Evolutionary conservation across 2,888 invertebrate genomes (phyloP), one percentile per base, ranked within the genome.

Genomic region (Timema cristinae): DNA sequence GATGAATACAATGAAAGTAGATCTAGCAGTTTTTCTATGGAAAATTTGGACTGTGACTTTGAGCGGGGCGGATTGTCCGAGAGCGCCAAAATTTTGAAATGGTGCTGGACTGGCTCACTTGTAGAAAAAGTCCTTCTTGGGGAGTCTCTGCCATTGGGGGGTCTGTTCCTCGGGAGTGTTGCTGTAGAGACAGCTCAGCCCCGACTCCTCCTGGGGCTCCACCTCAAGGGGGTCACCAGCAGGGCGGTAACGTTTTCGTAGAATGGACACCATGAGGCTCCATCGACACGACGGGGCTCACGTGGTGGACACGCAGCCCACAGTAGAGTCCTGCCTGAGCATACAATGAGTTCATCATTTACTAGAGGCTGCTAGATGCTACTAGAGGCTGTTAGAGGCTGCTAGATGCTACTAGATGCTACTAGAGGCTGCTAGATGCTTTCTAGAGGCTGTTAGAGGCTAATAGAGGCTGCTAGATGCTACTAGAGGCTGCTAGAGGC

Each of bases 191-290:
- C 77, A 78, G 11, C 77, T 73, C 9, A 79, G 71, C 69, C 76
- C 73, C 9, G 75, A 74, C 49, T 75, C 72, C 51, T 70, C 70
- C 32, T 74, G 72, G 15, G 77, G 75, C 47, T 76, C 74, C 10
- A 75, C 67, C 13, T 71, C 70, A 5, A 79, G 51, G n/a, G 78
- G 77, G 56, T 74, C 47, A 76, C 69, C 0, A 78, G 72, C 8
- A 76, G 56, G 9, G 78, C 4, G 79, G 79, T 48, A 75, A 76
- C 5, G 75, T n/a, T 66, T 9, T 70, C 70, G 66, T 73, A 75
- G 73, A 79, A 79, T 75, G 66, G 7, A 77, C 74, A n/a, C 79
- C 79, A 67, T 78, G 77, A 7, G 79, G 79, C 66, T 77, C 76
- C 13, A 79, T 70, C 2, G 77, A 77, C 7, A 79, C 76, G 13